A percentile compares a stretch with the other conserved stretches of the same genome.
These are phyloP conservation scores for Ischnura elegans DNA, from an alignment of 2,888 invertebrate species.

Conservation along the genomic window DNA sequence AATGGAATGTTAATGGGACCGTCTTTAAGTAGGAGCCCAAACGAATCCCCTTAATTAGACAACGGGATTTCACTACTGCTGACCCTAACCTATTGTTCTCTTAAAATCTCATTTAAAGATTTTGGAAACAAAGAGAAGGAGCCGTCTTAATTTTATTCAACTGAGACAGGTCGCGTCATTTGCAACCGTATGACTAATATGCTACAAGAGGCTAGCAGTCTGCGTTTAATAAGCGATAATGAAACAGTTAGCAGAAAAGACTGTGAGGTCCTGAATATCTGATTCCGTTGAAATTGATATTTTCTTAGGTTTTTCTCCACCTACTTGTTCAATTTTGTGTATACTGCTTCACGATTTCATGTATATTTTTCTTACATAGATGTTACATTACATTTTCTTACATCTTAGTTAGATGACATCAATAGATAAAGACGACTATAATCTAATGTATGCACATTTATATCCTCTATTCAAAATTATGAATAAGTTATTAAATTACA, in stretches of 20 bases:
- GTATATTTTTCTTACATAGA: no score
- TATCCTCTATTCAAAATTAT: no score
- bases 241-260: not conserved
- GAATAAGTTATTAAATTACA: no score
- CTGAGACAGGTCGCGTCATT: not conserved
- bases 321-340: no score
- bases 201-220: not conserved
- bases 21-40: not conserved
- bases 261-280: not conserved
- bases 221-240: not conserved
- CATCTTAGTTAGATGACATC: no score
- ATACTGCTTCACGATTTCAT: no score
- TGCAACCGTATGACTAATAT: not conserved
- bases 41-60: conserved; percentile 19
- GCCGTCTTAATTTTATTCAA: not conserved
- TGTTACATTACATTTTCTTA: no score
- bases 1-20: conserved; percentile 41
- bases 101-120: conserved; percentile 28
- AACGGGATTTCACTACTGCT: conserved; percentile 2
- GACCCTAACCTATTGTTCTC: conserved; percentile 35
- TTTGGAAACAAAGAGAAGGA: conserved; percentile 14
- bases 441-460: no score
- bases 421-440: no score
- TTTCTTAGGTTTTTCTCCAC: no score
- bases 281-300: not conserved